These are phyloP conservation scores for Nephotettix cincticeps DNA, from an alignment of 1,140 invertebrate species.

Conservation along the genomic window DNA sequence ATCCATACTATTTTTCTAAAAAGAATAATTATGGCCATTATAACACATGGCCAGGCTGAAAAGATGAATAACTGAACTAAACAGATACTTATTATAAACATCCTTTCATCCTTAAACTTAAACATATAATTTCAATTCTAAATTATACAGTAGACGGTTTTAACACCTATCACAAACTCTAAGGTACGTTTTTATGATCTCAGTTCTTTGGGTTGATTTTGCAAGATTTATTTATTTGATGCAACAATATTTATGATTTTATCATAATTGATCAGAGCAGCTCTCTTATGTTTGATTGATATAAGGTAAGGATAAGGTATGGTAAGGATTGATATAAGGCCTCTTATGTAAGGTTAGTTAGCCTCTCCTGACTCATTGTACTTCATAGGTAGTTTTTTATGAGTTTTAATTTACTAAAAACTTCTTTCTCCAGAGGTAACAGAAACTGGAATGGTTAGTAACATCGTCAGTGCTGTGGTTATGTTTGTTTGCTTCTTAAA, in stretches of 20 bases:
- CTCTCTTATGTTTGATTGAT: background rate
- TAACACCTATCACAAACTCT: background rate
- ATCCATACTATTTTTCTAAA: background rate
- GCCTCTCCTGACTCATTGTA: background rate
- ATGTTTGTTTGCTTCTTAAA: background rate
- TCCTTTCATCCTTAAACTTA: background rate
- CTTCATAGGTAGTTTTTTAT: background rate
- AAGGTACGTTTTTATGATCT: background rate
- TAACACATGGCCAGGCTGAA: background rate
- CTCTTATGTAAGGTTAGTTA: background rate
- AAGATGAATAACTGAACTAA: background rate
- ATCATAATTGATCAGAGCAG: background rate
- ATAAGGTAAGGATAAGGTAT: no score
- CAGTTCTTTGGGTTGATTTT: background rate
- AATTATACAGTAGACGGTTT: background rate
- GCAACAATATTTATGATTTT: background rate
- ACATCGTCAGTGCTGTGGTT: background rate
- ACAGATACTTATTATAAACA: background rate
- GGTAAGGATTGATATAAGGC: no score
- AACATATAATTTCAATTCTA: background rate
- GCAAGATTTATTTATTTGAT: background rate
- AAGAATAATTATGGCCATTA: background rate
- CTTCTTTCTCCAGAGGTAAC: background rate
- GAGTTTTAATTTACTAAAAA: background rate
- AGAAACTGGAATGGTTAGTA: background rate